Evolutionary conservation across 2,113 vertebrate species (phyloP).

Genomic region (Nansenia antarctica): DNA sequence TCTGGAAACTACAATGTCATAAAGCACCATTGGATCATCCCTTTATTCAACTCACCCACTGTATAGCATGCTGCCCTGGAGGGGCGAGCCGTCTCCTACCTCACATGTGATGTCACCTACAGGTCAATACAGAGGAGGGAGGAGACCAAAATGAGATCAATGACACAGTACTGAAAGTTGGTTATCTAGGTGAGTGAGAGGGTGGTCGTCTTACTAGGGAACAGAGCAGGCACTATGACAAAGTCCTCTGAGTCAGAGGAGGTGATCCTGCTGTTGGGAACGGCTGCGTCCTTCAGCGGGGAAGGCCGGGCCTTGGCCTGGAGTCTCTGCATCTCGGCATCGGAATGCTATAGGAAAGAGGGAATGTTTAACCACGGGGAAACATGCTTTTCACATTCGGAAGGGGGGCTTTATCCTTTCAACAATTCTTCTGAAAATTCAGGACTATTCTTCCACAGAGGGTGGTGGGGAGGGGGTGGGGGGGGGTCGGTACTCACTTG

Average conservation of each 20-base stretch:
- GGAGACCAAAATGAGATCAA: not conserved
- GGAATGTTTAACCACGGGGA: not conserved
- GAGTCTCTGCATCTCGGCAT: constrained; percentile 82
- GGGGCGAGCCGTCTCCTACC: constrained; percentile 70
- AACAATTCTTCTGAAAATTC: not conserved
- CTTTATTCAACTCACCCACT: constrained; percentile 81
- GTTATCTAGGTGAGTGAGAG: not conserved
- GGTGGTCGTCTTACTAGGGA: constrained; percentile 77
- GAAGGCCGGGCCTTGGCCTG: constrained; percentile 73
- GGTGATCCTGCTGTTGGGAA: constrained; percentile 78
- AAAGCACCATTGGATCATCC: too few relatives aligned
- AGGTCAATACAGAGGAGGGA: constrained; percentile 7
- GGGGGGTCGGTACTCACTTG: constrained; percentile 77
- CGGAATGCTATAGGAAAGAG: constrained; percentile 73
- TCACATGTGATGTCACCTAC: constrained; percentile 84
- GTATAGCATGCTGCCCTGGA: constrained; percentile 84
- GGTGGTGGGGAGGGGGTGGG: too few relatives aligned
- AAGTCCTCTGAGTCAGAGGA: constrained; percentile 90
- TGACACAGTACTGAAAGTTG: not conserved
- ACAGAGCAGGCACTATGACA: constrained; percentile 89
- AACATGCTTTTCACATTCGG: not conserved
- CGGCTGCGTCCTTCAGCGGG: constrained; percentile 71
- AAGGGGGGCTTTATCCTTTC: not conserved
- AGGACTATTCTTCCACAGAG: not conserved
- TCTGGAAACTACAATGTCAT: too few relatives aligned